These are phyloP conservation scores for Mus minutoides DNA, from an alignment of 2,797 vertebrate species.

Conservation along the genomic window DNA sequence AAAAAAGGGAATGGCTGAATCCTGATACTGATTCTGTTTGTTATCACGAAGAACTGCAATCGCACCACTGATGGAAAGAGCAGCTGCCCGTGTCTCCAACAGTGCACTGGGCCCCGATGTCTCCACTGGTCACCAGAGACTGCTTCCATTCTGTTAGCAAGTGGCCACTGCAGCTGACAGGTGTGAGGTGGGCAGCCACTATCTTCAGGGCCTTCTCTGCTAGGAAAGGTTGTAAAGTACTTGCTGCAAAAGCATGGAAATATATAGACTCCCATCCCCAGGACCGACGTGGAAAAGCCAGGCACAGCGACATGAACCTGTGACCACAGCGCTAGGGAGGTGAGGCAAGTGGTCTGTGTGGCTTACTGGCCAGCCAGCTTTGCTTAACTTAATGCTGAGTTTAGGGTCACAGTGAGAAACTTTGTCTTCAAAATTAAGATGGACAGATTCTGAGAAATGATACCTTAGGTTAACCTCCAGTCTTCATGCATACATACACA, in stretches of 20 bases:
- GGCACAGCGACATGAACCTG: too few relatives aligned
- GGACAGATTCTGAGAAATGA: neutral
- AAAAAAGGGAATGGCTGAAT: too few relatives aligned
- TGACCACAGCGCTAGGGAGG: too few relatives aligned
- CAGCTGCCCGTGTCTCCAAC: neutral
- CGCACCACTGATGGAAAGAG: too few relatives aligned
- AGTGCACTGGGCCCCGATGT: rapidly evolving
- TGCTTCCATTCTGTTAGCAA: neutral
- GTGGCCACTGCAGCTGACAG: neutral
- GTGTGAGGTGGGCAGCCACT: neutral
- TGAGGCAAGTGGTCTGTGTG: neutral
- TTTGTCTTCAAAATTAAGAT: neutral
- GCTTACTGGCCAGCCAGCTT: too few relatives aligned
- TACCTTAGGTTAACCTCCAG: neutral
- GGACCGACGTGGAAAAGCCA: neutral
- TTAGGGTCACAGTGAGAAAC: neutral
- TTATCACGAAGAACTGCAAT: neutral
- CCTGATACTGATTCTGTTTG: neutral
- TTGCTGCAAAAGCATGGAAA: neutral
- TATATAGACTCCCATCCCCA: neutral
- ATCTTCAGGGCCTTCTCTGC: neutral
- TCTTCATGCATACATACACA: neutral
- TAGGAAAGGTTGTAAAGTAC: neutral
- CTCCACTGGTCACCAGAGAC: neutral
- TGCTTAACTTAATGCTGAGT: neutral